These are phyloP conservation scores for Asarcornis scutulata DNA, from an alignment of 2,113 vertebrate genomes.

Conservation along the genomic window DNA sequence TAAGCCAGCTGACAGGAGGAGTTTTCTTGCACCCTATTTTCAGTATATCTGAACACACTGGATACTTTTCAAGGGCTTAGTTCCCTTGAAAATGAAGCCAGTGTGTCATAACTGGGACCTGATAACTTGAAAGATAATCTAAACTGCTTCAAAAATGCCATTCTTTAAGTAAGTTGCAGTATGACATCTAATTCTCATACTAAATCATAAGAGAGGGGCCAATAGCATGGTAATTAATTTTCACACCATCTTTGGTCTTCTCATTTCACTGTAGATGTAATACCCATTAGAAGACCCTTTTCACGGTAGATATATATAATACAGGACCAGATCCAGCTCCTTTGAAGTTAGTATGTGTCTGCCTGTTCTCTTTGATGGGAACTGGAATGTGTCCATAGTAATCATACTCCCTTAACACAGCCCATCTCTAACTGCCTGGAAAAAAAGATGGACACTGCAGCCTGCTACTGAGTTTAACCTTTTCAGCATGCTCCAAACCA, in stretches of 20 bases:
- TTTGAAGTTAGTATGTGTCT: constrained; percentile 37
- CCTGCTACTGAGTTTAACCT: neutral
- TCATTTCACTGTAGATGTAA: neutral
- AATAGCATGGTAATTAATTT: constrained; percentile 39
- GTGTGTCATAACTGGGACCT: neutral
- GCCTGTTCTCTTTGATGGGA: constrained; percentile 27
- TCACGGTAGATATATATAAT: neutral
- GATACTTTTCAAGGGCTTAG: neutral
- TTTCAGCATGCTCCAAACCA: neutral
- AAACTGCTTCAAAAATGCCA: neutral
- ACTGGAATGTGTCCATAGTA: constrained; percentile 30
- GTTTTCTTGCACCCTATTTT: neutral
- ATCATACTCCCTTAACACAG: constrained; percentile 3
- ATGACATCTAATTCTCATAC: neutral
- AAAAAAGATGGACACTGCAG: constrained; percentile 14
- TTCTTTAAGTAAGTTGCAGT: neutral
- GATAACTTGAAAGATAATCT: neutral
- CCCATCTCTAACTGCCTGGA: constrained; percentile 11
- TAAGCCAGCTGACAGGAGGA: neutral
- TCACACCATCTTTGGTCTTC: constrained; percentile 9
- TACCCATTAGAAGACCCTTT: neutral
- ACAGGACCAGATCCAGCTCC: constrained; percentile 4
- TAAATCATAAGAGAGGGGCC: neutral
- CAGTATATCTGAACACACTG: neutral
- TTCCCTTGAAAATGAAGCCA: neutral